Evolutionary conservation across 2,797 vertebrate genomes (phyloP).

Genomic region (Acanthopagrus latus): DNA sequence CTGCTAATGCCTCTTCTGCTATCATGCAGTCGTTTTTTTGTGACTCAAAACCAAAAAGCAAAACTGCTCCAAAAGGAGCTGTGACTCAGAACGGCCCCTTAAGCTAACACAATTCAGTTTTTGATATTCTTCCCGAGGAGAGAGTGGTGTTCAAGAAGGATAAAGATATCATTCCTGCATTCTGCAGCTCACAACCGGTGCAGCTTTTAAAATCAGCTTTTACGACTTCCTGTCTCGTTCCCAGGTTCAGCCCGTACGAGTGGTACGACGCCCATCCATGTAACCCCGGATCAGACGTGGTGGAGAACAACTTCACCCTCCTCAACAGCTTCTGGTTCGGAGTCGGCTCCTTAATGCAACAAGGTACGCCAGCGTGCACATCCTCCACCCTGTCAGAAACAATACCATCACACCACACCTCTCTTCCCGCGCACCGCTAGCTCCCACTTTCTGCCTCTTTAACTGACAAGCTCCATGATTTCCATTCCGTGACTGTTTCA

Average conservation of each 20-base stretch:
- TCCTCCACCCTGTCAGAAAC: slow-evolving; percentile 59
- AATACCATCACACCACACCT: slow-evolving; percentile 40
- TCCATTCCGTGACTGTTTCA: slow-evolving; percentile 71
- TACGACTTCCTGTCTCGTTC: slow-evolving; percentile 8
- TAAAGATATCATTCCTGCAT: neutral
- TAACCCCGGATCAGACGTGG: slow-evolving; percentile 95
- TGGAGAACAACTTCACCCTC: slow-evolving; percentile 99
- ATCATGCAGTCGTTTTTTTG: neutral
- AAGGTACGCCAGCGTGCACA: slow-evolving; percentile 65
- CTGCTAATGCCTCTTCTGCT: neutral
- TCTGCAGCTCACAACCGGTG: neutral
- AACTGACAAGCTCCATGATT: slow-evolving; percentile 76
- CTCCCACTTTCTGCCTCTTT: slow-evolving; percentile 64
- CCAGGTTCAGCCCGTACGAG: slow-evolving; percentile 97
- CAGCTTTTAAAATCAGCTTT: neutral
- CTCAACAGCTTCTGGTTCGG: slow-evolving; percentile 99
- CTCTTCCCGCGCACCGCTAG: slow-evolving; percentile 5
- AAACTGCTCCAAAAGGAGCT: slow-evolving; percentile 30
- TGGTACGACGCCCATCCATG: slow-evolving; percentile 99
- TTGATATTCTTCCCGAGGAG: neutral
- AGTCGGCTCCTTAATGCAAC: slow-evolving; percentile 98
- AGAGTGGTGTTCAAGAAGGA: slow-evolving; percentile 1
- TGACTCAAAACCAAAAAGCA: slow-evolving; percentile 6
- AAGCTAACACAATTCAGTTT: neutral
- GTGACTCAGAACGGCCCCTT: slow-evolving; percentile 13